phyloP scores from a whole-genome alignment of 2,797 vertebrate species.

The Oreonectes daqikongensis region DNA sequence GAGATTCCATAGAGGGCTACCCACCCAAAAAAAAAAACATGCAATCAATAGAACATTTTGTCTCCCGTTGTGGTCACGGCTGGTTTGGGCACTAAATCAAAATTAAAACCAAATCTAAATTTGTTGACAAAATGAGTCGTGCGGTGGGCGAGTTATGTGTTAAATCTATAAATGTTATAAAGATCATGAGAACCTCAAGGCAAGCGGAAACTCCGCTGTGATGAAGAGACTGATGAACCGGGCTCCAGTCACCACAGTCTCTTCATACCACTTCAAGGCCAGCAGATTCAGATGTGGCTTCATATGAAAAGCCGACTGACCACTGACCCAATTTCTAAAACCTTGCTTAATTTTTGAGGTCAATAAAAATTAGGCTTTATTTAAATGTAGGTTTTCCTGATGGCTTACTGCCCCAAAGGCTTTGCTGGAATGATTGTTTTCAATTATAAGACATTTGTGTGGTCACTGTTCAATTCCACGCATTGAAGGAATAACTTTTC shows the following conservation, averaged over 20 bases:
- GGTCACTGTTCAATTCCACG: constrained; percentile 24
- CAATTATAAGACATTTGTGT: constrained; percentile 20
- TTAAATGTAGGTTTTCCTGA: constrained; percentile 15
- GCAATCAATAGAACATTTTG: background rate
- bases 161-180: constrained; percentile 11
- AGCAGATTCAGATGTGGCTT: constrained; percentile 12
- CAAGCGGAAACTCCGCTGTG: constrained; percentile 42
- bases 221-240: constrained; percentile 36
- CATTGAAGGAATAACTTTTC: constrained; percentile 9
- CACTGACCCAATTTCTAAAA: constrained; percentile 33
- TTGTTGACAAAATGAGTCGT: background rate
- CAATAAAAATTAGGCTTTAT: constrained; percentile 23
- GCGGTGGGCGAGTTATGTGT: background rate
- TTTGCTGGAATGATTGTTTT: constrained; percentile 27
- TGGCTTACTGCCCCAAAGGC: background rate
- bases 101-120: background rate
- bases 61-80: background rate
- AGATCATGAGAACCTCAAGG: constrained; percentile 11
- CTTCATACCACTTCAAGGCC: constrained; percentile 26
- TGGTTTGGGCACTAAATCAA: background rate
- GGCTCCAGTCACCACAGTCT: constrained; percentile 35
- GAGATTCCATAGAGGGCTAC: background rate
- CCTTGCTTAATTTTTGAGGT: constrained; percentile 35
- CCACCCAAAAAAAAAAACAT: background rate
- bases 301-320: constrained; percentile 28